Evolutionary conservation across 2,797 vertebrate species (phyloP).

Genomic region (Onychomys torridus): DNA sequence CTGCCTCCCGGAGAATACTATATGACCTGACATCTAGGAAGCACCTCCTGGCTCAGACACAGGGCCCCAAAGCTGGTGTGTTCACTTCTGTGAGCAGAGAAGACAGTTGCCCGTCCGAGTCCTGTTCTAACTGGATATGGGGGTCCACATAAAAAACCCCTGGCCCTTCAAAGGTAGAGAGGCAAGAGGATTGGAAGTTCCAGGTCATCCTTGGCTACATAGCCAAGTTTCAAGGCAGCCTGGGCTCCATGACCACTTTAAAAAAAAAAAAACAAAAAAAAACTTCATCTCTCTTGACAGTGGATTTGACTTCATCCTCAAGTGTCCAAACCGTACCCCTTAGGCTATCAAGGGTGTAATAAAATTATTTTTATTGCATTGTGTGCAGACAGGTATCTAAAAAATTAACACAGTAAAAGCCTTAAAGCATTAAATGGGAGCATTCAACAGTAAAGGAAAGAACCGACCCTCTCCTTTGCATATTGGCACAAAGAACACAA

Average conservation of each 20-base stretch:
- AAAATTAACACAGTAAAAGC: constrained; percentile 97
- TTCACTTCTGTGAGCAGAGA: neutral
- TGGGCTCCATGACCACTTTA: neutral
- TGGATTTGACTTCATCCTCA: neutral
- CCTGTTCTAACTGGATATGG: neutral
- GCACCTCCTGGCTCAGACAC: neutral
- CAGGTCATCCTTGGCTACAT: neutral
- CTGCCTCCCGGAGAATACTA: neutral
- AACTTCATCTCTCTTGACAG: no score
- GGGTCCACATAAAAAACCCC: neutral
- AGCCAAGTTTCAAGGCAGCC: neutral
- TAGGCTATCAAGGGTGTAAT: constrained; percentile 91
- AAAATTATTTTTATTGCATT: constrained; percentile 99
- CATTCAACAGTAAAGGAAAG: constrained; percentile 95
- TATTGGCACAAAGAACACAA: constrained; percentile 94
- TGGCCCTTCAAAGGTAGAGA: neutral
- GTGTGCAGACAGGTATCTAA: constrained; percentile 99
- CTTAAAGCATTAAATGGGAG: constrained; percentile 97
- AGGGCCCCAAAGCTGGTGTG: neutral
- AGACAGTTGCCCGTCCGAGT: neutral
- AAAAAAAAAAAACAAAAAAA: neutral
- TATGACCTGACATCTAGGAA: neutral
- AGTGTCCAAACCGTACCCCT: constrained; percentile 61
- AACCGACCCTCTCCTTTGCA: constrained; percentile 91
- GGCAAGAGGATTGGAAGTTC: neutral